phyloP scores from a whole-genome alignment of 2,113 vertebrate genomes.

The Heterotis niloticus region DNA sequence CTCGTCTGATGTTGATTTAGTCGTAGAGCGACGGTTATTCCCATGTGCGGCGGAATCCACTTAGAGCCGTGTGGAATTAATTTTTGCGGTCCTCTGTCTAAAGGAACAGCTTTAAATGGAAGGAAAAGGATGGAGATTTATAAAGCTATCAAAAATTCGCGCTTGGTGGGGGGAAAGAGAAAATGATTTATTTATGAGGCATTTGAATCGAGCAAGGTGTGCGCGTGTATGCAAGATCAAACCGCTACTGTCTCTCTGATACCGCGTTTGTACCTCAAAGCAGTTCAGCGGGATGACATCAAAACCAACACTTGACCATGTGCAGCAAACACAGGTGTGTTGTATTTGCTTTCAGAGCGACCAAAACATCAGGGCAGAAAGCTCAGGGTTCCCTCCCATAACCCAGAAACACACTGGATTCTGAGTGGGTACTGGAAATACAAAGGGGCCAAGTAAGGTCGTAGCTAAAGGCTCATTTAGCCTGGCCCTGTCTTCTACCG shows the following conservation, averaged over 20 bases:
- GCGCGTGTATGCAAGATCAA: slow-evolving; percentile 3
- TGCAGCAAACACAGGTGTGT: slow-evolving; percentile 22
- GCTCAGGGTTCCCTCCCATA: too few relatives aligned
- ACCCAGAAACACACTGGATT: too few relatives aligned
- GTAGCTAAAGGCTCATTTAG: too few relatives aligned
- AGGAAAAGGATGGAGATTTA: slow-evolving; percentile 35
- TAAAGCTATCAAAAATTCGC: slow-evolving; percentile 37
- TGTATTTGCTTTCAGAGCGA: slow-evolving; percentile 12
- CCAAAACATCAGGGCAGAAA: neutral
- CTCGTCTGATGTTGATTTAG: slow-evolving; percentile 68
- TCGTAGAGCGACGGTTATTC: slow-evolving; percentile 55
- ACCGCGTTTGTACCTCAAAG: neutral
- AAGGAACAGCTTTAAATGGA: slow-evolving; percentile 33
- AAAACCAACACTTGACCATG: neutral
- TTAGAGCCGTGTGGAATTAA: slow-evolving; percentile 62
- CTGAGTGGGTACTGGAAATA: too few relatives aligned
- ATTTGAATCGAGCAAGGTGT: slow-evolving; percentile 32
- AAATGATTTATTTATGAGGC: slow-evolving; percentile 42
- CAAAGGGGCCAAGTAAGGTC: too few relatives aligned
- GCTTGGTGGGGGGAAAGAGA: slow-evolving; percentile 31
- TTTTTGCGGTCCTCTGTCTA: slow-evolving; percentile 48
- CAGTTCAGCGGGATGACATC: neutral
- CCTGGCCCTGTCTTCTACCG: too few relatives aligned
- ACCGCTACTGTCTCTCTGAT: neutral
- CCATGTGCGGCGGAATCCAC: slow-evolving; percentile 52